phyloP scores from a whole-genome alignment of 2,113 vertebrate species.

The Ameiurus melas region DNA sequence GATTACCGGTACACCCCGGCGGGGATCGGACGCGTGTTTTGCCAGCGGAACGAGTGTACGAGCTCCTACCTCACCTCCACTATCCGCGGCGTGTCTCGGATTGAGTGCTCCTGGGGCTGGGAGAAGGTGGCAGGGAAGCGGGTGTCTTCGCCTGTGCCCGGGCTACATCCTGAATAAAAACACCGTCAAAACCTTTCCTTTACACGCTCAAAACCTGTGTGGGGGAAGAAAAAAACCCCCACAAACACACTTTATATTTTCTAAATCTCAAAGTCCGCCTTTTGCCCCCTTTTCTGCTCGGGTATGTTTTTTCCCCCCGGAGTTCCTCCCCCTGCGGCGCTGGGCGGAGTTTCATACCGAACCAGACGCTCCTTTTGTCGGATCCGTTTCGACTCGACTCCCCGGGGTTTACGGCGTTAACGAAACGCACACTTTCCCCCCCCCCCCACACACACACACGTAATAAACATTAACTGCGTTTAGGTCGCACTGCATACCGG shows the following conservation, averaged over 20 bases:
- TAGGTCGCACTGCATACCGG: slow-evolving; percentile 40
- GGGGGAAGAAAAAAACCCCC: too few relatives aligned
- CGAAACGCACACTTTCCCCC: slow-evolving; percentile 55
- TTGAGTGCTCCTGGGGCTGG: neutral
- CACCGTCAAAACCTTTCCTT: neutral
- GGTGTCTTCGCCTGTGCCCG: neutral
- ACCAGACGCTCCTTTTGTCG: slow-evolving; percentile 82
- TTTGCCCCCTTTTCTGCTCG: slow-evolving; percentile 67
- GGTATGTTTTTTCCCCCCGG: slow-evolving; percentile 71
- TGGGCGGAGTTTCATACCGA: slow-evolving; percentile 83
- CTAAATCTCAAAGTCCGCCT: slow-evolving; percentile 70
- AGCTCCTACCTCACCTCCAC: neutral
- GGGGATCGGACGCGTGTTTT: neutral
- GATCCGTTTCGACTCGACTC: slow-evolving; percentile 78
- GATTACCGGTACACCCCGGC: neutral
- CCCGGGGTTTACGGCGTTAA: slow-evolving; percentile 75
- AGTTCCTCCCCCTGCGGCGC: slow-evolving; percentile 85
- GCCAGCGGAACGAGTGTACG: neutral
- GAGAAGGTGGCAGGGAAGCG: neutral
- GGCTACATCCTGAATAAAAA: neutral
- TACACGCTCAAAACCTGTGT: slow-evolving; percentile 28
- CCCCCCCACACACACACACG: slow-evolving; percentile 40
- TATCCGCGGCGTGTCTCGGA: neutral
- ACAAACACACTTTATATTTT: slow-evolving; percentile 12
- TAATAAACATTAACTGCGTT: slow-evolving; percentile 47